Conservation (phyloP, 1,140 invertebrate genomes). For the Scaptomyza montana region DNA sequence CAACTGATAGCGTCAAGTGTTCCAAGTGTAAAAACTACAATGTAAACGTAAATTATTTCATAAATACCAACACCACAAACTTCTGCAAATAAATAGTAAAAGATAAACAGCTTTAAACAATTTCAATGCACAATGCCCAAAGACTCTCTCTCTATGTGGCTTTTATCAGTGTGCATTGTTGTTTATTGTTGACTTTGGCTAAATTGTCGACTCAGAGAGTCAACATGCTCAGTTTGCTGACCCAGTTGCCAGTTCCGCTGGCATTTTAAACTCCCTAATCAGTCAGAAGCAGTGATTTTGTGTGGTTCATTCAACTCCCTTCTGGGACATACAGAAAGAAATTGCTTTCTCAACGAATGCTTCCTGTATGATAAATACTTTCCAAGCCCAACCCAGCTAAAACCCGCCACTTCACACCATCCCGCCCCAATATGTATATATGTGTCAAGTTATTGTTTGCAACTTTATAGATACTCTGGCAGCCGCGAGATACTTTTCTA, state of each 20-base stretch:
- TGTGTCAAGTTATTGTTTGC: conserved; percentile 55
- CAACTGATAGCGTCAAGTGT: conserved; percentile 24
- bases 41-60: conserved; percentile 39
- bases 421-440: conserved; percentile 14
- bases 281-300: conserved; percentile 26
- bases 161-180: conserved; percentile 31
- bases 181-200: conserved; percentile 51
- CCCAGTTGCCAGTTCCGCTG: conserved; percentile 41
- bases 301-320: conserved; percentile 36
- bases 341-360: conserved; percentile 41
- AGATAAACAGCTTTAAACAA: conserved; percentile 34
- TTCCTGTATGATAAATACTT: conserved; percentile 49
- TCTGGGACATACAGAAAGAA: conserved; percentile 32
- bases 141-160: not conserved
- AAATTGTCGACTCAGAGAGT: conserved; percentile 43
- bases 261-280: conserved; percentile 42
- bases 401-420: not conserved
- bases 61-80: conserved; percentile 23
- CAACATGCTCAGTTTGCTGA: conserved; percentile 52
- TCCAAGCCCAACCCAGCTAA: too few species aligned
- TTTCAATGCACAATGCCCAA: conserved; percentile 18
- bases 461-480: conserved; percentile 42
- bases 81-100: not conserved
- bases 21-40: conserved; percentile 5
- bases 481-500: conserved; percentile 42